Evolutionary conservation across 2,888 invertebrate species (phyloP).

Genomic region (Cinara cedri): DNA sequence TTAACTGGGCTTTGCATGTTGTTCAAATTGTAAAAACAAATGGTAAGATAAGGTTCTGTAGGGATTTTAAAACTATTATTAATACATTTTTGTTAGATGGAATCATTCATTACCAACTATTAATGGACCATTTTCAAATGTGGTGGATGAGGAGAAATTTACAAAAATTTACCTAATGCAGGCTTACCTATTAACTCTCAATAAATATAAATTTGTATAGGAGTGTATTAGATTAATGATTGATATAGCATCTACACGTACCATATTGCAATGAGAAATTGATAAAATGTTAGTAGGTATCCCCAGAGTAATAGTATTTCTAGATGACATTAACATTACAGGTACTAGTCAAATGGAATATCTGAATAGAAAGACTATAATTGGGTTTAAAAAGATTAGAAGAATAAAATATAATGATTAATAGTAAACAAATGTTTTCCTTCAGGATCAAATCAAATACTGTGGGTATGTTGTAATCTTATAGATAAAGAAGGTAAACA

Average conservation of each 20-base stretch:
- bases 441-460: not conserved
- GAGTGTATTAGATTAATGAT: not conserved
- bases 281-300: not conserved
- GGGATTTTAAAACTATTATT: too few species aligned
- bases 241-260: not conserved
- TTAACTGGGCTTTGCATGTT: not conserved
- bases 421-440: not conserved
- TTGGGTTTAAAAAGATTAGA: not conserved
- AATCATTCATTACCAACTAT: not conserved
- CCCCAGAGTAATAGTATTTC: too few species aligned
- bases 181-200: not conserved
- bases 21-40: not conserved
- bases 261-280: not conserved
- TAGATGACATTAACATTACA: not conserved
- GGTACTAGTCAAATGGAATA: not conserved
- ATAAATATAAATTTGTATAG: not conserved
- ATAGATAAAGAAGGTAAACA: not conserved
- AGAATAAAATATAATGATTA: too few species aligned
- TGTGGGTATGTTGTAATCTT: not conserved
- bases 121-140: not conserved
- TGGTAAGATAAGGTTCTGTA: not conserved
- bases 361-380: too few species aligned
- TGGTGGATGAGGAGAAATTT: not conserved
- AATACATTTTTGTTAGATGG: not conserved
- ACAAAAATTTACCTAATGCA: not conserved